Evolutionary conservation across 2,797 vertebrate species (phyloP), one percentile per base, ranked within the genome.

Genomic region (Cryptoprocta ferox): DNA sequence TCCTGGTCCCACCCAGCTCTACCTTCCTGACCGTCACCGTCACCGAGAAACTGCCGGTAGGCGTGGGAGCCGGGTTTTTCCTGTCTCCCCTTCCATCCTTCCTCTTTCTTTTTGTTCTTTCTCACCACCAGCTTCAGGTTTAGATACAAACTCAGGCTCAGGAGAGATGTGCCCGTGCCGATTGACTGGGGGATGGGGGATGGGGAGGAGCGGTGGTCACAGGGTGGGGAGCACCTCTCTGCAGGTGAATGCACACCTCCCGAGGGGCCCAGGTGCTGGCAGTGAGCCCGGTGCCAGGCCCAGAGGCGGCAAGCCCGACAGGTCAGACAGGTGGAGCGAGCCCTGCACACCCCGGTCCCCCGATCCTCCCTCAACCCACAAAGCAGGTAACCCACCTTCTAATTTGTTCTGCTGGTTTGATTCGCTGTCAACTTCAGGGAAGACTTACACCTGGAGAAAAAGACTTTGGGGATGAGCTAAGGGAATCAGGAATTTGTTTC

Each of bases 121-220:
- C 73, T 87, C 48, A 48, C 39, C 35, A 13, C 59, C 37, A 42
- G 95, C 94, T 87, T 37, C 65, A 39, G 1, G 7, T 73, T 86
- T n/a, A 84, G 81, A 66, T 32, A 32, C 63, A 42, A 0, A 59
- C 97, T 59, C 21, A 24, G 98, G 97, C 97, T 98, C 98, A 73
- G 92, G 91, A 16, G 11, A 87, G 94, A 48, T 39, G 70, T n/a
- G 45, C 95, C 50, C 0, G 92, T 50, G 88, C 86, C 93, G 90
- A 32, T 45, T 37, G 48, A 95, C 94, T 56, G 80, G 11, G 76
- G 37, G 93, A 42, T 3, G 28, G 84, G 21, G 6, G 13, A 13
- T 21, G 7, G 28, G 84, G 7, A 3, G 89, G 14, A 59, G 21
- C 21, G 8, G 42, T 13, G 28, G 0, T 32, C 0, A 73, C 50